Evolutionary conservation across 1,140 invertebrate genomes (phyloP).

Genomic region (Heliconius melpomene): DNA sequence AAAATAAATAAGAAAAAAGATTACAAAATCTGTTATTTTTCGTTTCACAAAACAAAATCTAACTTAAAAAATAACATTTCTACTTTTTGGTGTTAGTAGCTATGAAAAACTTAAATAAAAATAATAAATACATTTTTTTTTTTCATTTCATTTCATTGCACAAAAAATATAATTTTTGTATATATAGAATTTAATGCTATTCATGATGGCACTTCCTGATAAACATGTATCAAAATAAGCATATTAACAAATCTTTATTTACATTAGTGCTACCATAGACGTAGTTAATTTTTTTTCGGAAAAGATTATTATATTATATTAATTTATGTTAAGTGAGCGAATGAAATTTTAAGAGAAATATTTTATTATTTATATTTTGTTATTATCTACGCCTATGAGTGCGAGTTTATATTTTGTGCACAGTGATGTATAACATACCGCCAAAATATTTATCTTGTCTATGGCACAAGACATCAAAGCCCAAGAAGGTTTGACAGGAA

Average conservation of each 20-base stretch:
- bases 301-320: not conserved
- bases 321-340: not conserved
- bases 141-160: slow-evolving; percentile 60
- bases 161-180: slow-evolving; percentile 51
- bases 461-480: slow-evolving; percentile 75
- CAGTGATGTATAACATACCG: slow-evolving; percentile 44
- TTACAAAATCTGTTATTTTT: slow-evolving; percentile 24
- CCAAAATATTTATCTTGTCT: slow-evolving; percentile 65
- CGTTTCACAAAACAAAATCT: slow-evolving; percentile 38
- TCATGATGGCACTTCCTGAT: slow-evolving; percentile 69
- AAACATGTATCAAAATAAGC: slow-evolving; percentile 69
- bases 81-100: slow-evolving; percentile 80
- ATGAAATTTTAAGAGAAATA: not conserved
- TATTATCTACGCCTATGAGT: slow-evolving; percentile 12
- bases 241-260: slow-evolving; percentile 56
- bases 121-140: slow-evolving; percentile 72
- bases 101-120: slow-evolving; percentile 67
- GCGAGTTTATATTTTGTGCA: slow-evolving; percentile 43
- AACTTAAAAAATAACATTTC: slow-evolving; percentile 63
- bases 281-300: not conserved
- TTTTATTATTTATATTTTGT: not conserved
- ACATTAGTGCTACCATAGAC: slow-evolving; percentile 45
- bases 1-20: slow-evolving; percentile 51
- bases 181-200: slow-evolving; percentile 50
- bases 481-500: slow-evolving; percentile 58